phyloP scores from a whole-genome alignment of 2,113 vertebrate species.

The Carassius carassius region DNA sequence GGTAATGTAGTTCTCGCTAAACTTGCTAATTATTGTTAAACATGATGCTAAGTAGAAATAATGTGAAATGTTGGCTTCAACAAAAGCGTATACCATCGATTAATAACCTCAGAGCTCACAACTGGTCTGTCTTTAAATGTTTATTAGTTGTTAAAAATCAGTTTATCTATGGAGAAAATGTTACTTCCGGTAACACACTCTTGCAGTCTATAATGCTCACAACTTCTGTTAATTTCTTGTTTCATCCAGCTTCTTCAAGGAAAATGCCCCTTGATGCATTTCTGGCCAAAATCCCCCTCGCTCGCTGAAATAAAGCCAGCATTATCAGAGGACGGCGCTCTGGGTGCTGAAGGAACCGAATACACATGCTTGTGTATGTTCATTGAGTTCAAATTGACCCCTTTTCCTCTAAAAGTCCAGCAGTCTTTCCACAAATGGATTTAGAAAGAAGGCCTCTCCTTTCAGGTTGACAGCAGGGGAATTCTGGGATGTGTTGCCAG shows the following conservation, averaged over 20 bases:
- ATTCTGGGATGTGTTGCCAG: constrained; percentile 53
- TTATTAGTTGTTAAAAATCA: background rate
- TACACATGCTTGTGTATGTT: constrained; percentile 52
- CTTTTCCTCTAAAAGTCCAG: constrained; percentile 50
- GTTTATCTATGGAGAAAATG: background rate
- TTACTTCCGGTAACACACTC: background rate
- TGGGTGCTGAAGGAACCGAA: constrained; percentile 40
- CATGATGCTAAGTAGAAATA: background rate
- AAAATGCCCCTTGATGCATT: background rate
- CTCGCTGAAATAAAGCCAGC: constrained; percentile 50
- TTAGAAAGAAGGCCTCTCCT: constrained; percentile 48
- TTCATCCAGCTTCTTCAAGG: background rate
- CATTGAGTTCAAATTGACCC: constrained; percentile 53
- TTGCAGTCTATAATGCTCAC: background rate
- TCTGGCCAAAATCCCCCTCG: constrained; percentile 34
- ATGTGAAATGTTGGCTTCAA: background rate
- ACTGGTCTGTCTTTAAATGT: background rate
- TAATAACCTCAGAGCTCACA: background rate
- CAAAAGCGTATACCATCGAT: background rate
- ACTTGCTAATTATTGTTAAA: background rate
- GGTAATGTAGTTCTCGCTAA: background rate
- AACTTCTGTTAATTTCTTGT: background rate
- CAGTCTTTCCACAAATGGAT: constrained; percentile 53
- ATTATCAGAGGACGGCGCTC: constrained; percentile 47
- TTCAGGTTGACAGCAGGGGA: constrained; percentile 56